A percentile compares a stretch with the other conserved stretches of the same genome.
Conservation (phyloP, 1,140 invertebrate species). For the Myzus persicae region DNA sequence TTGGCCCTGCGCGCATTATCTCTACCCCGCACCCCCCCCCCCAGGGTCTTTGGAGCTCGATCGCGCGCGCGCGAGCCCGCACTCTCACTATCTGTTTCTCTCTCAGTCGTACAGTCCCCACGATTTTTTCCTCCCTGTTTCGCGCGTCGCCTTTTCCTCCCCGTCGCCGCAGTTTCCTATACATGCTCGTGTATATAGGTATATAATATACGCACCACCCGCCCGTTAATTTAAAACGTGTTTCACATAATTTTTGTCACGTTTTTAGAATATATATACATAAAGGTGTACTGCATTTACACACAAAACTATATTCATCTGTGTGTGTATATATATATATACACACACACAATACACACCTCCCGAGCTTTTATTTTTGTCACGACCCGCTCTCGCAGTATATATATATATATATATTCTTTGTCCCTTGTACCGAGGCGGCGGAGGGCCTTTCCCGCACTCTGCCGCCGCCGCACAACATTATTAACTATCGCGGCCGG, state of each 20-base stretch:
- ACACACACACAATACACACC: not conserved
- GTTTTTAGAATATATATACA: constrained; percentile 34
- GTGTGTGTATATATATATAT: not conserved
- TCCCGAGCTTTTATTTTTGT: constrained; percentile 41
- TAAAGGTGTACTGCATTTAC: not conserved
- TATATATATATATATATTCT: not conserved
- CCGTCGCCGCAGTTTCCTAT: not conserved
- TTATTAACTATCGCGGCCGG: constrained; percentile 56
- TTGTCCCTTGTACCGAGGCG: not conserved
- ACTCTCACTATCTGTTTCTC: not conserved
- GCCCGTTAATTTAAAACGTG: constrained; percentile 50
- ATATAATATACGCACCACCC: not conserved
- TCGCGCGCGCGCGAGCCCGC: no score
- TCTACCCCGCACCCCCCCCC: not conserved
- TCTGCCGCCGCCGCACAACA: not conserved
- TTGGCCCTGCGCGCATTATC: constrained; percentile 56
- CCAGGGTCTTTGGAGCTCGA: not conserved
- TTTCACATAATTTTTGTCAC: constrained; percentile 58
- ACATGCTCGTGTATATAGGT: not conserved
- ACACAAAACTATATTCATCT: not conserved
- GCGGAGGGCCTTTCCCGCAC: not conserved
- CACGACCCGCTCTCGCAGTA: not conserved
- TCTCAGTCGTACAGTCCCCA: not conserved
- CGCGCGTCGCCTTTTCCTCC: not conserved
- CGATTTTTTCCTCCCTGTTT: constrained; percentile 2